Base-by-base conservation (phyloP, 2,797 vertebrate genomes). In the Smutsia temminckii region DNA sequence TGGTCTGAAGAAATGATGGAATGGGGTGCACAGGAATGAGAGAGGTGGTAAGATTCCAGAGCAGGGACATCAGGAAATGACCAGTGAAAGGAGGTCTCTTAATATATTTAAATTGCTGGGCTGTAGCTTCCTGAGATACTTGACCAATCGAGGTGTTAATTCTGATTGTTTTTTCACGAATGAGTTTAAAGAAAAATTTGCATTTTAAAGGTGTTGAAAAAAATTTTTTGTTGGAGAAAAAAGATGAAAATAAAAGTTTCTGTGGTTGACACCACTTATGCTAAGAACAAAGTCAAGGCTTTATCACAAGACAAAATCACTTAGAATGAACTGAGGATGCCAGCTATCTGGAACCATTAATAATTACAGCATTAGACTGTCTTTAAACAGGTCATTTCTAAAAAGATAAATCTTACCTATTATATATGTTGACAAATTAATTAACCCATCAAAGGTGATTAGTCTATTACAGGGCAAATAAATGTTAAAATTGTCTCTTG, bases 191-290 rank as follows among this genome's bases (percentile, higher is more conserved):
- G 97, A 96, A 98, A 98, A 97, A 97, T 96, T 97, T 64, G 97
- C 96, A 97, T 98, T 98, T 98, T 98, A 98, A 98, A 98, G 96
- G 96, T 98, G 97, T 97, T 97, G 97, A 98, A 98, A 93, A 97
- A 98, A 98, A 93, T 12, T 12, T 98, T 95, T 98, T 97, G 98
- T 98, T 98, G 97, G 97, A 98, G 98, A 97, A 98, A 98, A 98
- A 42, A 51, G 59, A 46, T 46, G 11, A 46, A 37, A 68, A 46
- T 74, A 61, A 46, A 46, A 5, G 40, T 61, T 77, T 61, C 40
- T 90, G 59, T 79, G 17, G 37, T 29, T 93, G 32, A 63, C 16
- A 51, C 7, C 40, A 55, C 42, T 61, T 75, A 78, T 0, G 20
- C 34, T 79, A 74, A 85, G 55, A 89, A 16, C 29, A 57, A 69